Percentiles rank a stretch among this genome's conserved stretches.
These are phyloP conservation scores for Sympetrum striolatum DNA, from an alignment of 2,888 invertebrate species.

Conservation along the genomic window DNA sequence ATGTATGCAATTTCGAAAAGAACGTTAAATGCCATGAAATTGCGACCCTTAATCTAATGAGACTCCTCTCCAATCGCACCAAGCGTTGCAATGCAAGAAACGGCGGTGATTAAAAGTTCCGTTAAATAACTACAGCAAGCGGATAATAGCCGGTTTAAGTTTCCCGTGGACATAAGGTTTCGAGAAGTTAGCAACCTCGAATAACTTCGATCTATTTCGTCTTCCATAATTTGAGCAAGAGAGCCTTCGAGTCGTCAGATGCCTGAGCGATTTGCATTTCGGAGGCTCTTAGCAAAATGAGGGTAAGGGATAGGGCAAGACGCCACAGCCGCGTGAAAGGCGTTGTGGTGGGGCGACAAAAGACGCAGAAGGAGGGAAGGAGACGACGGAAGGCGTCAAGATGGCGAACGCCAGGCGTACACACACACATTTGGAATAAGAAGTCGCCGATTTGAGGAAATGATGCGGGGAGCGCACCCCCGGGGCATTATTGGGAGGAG, in stretches of 20 bases:
- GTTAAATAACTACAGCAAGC: no score
- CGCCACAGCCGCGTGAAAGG: neutral
- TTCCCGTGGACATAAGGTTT: neutral
- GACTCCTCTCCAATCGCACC: no score
- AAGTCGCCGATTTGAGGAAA: neutral
- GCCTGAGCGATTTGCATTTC: neutral
- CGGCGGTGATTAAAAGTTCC: no score
- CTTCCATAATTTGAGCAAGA: neutral
- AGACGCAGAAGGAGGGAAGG: neutral
- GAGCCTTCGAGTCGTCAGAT: neutral
- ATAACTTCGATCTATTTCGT: neutral
- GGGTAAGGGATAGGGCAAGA: neutral
- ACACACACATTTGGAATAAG: neutral
- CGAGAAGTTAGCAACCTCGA: neutral
- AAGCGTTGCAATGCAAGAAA: no score
- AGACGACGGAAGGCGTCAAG: neutral
- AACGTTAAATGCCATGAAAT: no score
- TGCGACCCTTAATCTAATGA: no score
- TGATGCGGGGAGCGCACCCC: neutral
- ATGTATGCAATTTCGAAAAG: no score
- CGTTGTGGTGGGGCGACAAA: neutral
- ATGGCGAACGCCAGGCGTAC: neutral
- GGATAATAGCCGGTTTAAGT: neutral
- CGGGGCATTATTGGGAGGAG: neutral
- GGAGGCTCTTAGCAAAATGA: neutral